phyloP scores from a whole-genome alignment of 2,888 invertebrate species.

The Lydus trimaculatus region DNA sequence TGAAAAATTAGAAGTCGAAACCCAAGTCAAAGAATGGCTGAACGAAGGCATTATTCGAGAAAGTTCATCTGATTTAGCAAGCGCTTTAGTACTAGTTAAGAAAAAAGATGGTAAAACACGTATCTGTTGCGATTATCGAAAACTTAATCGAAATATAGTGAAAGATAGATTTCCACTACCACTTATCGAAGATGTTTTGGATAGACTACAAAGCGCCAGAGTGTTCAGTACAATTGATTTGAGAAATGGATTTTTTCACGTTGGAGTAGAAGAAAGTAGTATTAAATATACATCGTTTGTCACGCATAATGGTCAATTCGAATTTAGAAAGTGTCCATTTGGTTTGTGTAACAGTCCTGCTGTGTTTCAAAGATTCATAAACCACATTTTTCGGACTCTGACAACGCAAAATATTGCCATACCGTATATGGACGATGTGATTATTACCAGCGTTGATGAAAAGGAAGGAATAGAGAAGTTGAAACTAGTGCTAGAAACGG shows the following conservation, averaged over 20 bases:
- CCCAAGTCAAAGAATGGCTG: no score
- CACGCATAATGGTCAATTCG: constrained; percentile 24
- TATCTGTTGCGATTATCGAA: constrained; percentile 30
- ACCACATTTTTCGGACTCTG: constrained; percentile 11
- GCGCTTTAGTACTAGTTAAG: background rate
- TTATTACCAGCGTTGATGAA: constrained; percentile 13
- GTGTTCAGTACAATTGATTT: constrained; percentile 24
- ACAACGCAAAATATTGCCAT: constrained; percentile 8
- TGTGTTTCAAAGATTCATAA: constrained; percentile 20
- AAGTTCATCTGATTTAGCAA: no score
- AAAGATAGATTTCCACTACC: constrained; percentile 37
- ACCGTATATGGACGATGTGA: constrained; percentile 22
- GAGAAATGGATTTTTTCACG: constrained; percentile 25
- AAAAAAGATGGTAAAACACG: constrained; percentile 29
- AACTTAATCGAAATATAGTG: constrained; percentile 30
- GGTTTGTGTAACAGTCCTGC: constrained; percentile 24
- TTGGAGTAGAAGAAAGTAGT: constrained; percentile 18
- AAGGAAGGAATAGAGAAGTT: constrained; percentile 22
- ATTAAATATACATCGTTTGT: constrained; percentile 31
- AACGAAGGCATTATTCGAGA: no score
- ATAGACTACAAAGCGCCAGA: constrained; percentile 24
- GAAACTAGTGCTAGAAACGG: constrained; percentile 15
- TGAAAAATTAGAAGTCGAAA: background rate
- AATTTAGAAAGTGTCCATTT: constrained; percentile 17
- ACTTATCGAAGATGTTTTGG: constrained; percentile 29